phyloP scores from a whole-genome alignment of 2,888 invertebrate species.

The Tipula vernalis region DNA sequence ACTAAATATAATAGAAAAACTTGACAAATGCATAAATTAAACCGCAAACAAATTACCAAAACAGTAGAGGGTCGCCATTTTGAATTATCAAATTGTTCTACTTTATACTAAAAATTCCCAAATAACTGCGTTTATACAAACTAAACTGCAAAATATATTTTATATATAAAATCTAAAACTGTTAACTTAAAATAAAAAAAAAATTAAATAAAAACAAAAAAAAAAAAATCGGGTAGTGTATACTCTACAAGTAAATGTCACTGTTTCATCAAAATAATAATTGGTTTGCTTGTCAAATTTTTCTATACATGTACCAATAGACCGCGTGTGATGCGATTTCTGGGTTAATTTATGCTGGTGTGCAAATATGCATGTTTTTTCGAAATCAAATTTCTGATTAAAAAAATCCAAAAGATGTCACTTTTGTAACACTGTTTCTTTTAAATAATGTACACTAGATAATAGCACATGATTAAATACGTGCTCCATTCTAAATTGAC shows the following conservation, averaged over 20 bases:
- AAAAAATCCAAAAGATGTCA: neutral
- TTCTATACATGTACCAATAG: neutral
- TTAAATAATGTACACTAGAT: neutral
- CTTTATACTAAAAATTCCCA: neutral
- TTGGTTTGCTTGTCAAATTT: neutral
- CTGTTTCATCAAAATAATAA: no score
- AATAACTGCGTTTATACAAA: neutral
- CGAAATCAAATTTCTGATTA: no score
- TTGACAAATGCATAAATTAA: neutral
- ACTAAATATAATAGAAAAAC: neutral
- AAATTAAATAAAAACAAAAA: neutral
- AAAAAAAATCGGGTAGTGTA: neutral
- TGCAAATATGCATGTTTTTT: neutral
- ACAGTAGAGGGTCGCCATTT: neutral
- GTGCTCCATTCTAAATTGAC: neutral
- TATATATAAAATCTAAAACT: neutral
- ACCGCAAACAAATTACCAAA: neutral
- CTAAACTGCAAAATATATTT: neutral
- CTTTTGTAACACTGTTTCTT: neutral
- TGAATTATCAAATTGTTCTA: neutral
- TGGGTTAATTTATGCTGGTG: neutral
- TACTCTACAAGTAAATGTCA: neutral
- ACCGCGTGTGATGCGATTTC: no score
- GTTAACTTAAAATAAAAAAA: neutral
- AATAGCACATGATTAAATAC: neutral